These are phyloP conservation scores for Nothoprocta pentlandii DNA, from an alignment of 2,113 vertebrate species.

Conservation along the genomic window DNA sequence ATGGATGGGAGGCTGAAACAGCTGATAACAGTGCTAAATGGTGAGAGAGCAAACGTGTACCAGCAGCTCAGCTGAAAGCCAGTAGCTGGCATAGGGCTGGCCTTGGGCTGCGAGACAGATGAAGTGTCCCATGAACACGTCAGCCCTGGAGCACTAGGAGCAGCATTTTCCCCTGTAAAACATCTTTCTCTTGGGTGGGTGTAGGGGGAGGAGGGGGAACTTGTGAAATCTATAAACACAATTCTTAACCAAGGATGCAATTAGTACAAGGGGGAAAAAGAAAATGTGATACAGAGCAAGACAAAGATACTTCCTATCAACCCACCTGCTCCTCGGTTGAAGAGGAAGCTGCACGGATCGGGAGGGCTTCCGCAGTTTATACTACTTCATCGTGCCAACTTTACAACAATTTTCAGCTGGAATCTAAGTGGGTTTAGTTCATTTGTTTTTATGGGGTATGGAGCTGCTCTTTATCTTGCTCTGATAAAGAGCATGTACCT, in stretches of 20 bases:
- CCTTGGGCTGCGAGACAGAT: constrained; percentile 41
- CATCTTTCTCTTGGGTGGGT: neutral
- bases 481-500: neutral
- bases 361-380: neutral
- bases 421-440: neutral
- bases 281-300: neutral
- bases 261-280: neutral
- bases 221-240: neutral
- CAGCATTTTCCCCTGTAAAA: neutral
- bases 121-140: constrained; percentile 1
- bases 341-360: neutral
- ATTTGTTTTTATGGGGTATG: neutral
- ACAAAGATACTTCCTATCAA: too few relatives aligned
- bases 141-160: neutral
- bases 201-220: neutral
- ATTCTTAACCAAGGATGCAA: neutral
- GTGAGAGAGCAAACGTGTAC: constrained; percentile 57
- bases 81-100: neutral
- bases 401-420: neutral
- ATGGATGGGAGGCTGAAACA: constrained; percentile 34
- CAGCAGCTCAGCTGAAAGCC: constrained; percentile 21
- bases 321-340: neutral
- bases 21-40: constrained; percentile 68
- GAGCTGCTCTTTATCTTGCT: neutral
- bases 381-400: neutral